These are phyloP conservation scores for Callinectes sapidus DNA, from an alignment of 2,888 invertebrate genomes.

Conservation along the genomic window DNA sequence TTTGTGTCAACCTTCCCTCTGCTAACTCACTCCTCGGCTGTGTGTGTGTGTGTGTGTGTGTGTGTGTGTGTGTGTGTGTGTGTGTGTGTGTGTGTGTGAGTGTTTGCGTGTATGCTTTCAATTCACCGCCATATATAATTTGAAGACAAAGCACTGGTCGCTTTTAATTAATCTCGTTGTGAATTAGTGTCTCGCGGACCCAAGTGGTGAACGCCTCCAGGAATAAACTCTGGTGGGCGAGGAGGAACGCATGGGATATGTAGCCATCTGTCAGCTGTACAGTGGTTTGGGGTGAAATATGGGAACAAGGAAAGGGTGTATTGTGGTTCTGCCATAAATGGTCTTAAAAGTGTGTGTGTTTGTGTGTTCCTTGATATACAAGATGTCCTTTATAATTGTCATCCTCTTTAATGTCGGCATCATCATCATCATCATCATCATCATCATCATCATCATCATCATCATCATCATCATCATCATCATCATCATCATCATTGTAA, in stretches of 20 bases:
- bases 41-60: background rate
- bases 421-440: background rate
- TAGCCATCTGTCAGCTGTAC: background rate
- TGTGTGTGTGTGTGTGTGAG: background rate
- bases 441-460: background rate
- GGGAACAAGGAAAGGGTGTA: background rate
- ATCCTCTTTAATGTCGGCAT: background rate
- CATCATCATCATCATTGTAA: background rate
- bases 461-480: background rate
- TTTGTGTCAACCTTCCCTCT: background rate
- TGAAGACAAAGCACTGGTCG: background rate
- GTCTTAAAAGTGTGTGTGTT: background rate
- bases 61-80: background rate
- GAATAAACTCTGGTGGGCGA: background rate
- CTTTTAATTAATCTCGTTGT: background rate
- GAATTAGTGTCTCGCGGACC: background rate
- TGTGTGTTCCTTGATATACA: no score
- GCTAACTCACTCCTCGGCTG: background rate
- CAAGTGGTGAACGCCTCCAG: background rate
- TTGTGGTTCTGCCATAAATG: background rate
- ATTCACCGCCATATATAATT: background rate
- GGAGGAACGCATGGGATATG: background rate
- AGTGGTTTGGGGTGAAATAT: background rate
- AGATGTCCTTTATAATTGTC: background rate
- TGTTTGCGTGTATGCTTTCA: background rate